Base-by-base conservation (phyloP, 2,797 vertebrate genomes). In the Spea hammondii region DNA sequence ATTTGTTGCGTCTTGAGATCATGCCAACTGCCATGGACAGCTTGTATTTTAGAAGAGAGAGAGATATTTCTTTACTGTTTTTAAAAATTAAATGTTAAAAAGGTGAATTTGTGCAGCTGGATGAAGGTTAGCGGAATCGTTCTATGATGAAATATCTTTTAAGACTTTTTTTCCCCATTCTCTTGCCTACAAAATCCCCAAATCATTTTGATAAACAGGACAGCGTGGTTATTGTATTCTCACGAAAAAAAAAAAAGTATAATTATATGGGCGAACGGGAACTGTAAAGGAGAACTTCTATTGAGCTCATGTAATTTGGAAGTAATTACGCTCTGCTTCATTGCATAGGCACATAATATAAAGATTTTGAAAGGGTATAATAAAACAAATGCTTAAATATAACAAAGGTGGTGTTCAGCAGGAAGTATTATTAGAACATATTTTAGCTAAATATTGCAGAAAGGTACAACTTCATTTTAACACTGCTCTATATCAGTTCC, bases 141-240 rank as follows among this genome's bases (percentile, higher is more conserved):
- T 64, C 57, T 51, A 45, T 60, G 45, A 55, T 55, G 65, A 65
- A 74, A 79, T 79, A 74, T 74, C 70, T 68, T 14, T 32, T 32
- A 32, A 55, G 48, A 60, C 47, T n/a, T 65, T 79, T 48, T 67
- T 79, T 70, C n/a, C 57, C 11, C 69, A 65, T 79, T 64, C 47
- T 72, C 53, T 55, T 74, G 77, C 51, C 70, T 79, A 48, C 47
- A 74, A 68, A 74, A 49, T 74, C 72, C 48, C 66, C 55, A 79
- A 79, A 74, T 74, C 78, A 74, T 79, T 74, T 74, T 74, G 78
- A 79, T 74, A 65, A 74, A 79, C 47, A 79, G 57, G 78, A 65
- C 72, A 55, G 65, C 57, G n/a, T 53, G 54, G 50, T 69, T 72
- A 69, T 45, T 74, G 32, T 65, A 57, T 74, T 48, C 71, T 8